Evolutionary conservation across 2,797 vertebrate species (phyloP), one percentile per base, ranked within the genome.

Genomic region (Meda fulgida): DNA sequence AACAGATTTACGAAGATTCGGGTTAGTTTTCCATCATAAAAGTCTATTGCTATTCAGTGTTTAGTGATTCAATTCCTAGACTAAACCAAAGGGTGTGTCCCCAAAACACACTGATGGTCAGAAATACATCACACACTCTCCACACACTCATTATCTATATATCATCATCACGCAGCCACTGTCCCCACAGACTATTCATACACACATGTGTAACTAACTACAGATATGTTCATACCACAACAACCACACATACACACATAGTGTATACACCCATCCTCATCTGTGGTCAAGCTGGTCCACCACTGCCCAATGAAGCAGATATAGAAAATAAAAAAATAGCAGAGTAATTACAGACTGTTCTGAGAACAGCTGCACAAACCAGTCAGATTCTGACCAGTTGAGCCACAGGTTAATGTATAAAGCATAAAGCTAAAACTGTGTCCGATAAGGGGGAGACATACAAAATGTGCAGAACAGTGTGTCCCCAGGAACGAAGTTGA

Each of bases 331-430:
- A 89, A 90, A 36, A 73, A 90, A 84, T 88, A 82, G 87, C 86
- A 86, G 60, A 43, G 60, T 94, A 93, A 95, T 95, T 94, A 94
- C 92, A 95, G 92, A 89, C 83, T 87, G 65, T 82, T 70, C 87
- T 82, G 78, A 67, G 43, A 86, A 67, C 88, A 91, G 87, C 86
- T 91, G 89, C 84, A 70, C 66, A 72, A 65, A 72, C 60, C 58
- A 84, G 34, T 36, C 1, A 69, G 60, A 73, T 55, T 78, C 83
- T 31, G 34, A 23, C 31, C 5, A 38, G 51, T 66, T 75, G 48
- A 55, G 48, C 70, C 81, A 75, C 70, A 75, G 58, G 81, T 75
- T 79, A 83, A 31, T 31, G 51, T n/a, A n/a, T n/a, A n/a, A n/a
- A n/a, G n/a, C n/a, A n/a, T n/a, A n/a, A n/a, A n/a, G n/a, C n/a